phyloP scores from a whole-genome alignment of 2,888 invertebrate genomes.

The Rhogogaster chlorosoma region DNA sequence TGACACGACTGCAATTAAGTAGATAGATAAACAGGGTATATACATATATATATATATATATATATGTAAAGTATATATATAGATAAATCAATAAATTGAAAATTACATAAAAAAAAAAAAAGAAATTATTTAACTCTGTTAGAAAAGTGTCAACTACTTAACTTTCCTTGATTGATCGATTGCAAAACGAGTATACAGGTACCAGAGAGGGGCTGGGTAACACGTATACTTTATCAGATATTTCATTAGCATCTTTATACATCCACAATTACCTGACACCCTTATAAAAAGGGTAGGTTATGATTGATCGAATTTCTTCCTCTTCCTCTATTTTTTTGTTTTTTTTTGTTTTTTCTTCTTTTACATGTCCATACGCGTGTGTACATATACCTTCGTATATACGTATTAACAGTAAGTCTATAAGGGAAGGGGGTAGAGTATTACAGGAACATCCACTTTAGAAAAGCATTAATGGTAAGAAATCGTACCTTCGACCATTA shows the following conservation, averaged over 20 bases:
- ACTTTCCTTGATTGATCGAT: neutral
- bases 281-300: neutral
- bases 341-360: too few relatives aligned
- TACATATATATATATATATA: neutral
- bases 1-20: neutral
- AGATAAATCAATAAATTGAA: slow-evolving; percentile 1
- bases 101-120: neutral
- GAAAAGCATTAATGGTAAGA: slow-evolving; percentile 39
- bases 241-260: neutral
- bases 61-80: neutral
- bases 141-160: neutral
- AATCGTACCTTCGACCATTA: slow-evolving; percentile 46
- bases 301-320: neutral
- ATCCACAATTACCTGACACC: neutral
- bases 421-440: neutral
- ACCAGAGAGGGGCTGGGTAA: neutral
- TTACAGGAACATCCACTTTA: slow-evolving; percentile 35
- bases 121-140: neutral
- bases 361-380: neutral
- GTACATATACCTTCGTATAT: neutral
- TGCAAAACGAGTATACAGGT: neutral
- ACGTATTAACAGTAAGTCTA: neutral
- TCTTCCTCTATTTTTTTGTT: neutral
- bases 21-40: neutral
- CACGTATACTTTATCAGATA: neutral